phyloP scores from a whole-genome alignment of 2,888 invertebrate species.

The Hyles lineata region DNA sequence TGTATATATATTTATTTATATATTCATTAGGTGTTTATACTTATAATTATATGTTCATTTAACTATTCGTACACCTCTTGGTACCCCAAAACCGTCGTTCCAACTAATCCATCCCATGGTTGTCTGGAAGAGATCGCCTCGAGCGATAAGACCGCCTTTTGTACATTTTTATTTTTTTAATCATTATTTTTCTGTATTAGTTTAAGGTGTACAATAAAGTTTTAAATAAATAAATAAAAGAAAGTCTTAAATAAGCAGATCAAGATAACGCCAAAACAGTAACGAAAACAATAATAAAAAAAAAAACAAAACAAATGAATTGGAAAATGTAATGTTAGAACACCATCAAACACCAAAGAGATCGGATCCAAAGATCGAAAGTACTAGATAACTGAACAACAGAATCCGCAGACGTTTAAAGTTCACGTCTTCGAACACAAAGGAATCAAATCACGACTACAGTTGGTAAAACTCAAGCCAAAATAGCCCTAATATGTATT shows the following conservation, averaged over 20 bases:
- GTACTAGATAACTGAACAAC: constrained; percentile 58
- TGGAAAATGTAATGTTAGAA: constrained; percentile 12
- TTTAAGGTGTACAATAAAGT: too few species aligned
- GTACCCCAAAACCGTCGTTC: too few species aligned
- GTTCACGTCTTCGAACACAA: constrained; percentile 71
- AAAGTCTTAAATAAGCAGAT: constrained; percentile 15
- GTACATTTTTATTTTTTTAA: too few species aligned
- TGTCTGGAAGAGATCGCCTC: too few species aligned
- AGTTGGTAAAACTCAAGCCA: background rate
- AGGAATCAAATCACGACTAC: constrained; percentile 56
- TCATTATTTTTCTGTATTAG: too few species aligned
- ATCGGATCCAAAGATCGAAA: constrained; percentile 52
- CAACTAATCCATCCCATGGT: too few species aligned
- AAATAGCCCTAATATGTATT: constrained; percentile 14
- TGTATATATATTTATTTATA: too few species aligned
- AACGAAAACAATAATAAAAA: background rate
- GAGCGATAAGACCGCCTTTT: too few species aligned
- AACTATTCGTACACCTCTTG: too few species aligned
- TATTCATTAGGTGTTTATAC: too few species aligned
- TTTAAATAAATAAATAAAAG: background rate
- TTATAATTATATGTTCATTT: too few species aligned
- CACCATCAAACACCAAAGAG: constrained; percentile 6
- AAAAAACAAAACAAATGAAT: constrained; percentile 16
- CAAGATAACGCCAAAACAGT: constrained; percentile 17
- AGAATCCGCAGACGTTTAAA: constrained; percentile 59